Evolutionary conservation across 2,888 invertebrate species (phyloP).

Genomic region (Spilosoma lubricipeda): DNA sequence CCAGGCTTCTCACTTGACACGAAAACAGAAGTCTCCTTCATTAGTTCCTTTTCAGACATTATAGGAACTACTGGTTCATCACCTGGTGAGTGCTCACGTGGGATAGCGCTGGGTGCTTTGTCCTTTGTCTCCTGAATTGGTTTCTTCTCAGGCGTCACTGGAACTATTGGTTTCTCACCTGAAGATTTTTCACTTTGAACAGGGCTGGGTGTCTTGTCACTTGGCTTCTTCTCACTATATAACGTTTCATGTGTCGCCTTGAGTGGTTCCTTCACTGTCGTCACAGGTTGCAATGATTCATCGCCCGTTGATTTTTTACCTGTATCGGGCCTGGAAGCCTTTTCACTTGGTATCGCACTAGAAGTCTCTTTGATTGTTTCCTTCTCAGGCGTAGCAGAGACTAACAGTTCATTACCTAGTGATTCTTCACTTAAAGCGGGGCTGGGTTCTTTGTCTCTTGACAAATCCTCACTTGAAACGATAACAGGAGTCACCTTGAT

Average conservation of each 20-base stretch:
- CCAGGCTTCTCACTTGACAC: no score
- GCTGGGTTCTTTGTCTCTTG: conserved; percentile 8
- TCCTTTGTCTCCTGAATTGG: neutral
- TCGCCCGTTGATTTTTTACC: neutral
- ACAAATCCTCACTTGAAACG: neutral
- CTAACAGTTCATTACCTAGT: neutral
- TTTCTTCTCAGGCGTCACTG: neutral
- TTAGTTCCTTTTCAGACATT: no score
- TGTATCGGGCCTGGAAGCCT: conserved; percentile 13
- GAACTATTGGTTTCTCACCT: conserved; percentile 14
- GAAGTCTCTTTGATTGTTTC: no score
- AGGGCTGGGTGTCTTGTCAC: conserved; percentile 17
- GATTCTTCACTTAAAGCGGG: neutral
- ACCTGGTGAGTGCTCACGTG: neutral
- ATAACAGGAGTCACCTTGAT: conserved; percentile 20
- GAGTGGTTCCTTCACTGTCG: neutral
- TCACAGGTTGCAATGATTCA: neutral
- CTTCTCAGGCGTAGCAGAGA: neutral
- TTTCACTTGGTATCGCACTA: conserved; percentile 21
- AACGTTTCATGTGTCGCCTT: no score
- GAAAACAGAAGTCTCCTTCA: no score
- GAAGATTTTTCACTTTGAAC: neutral
- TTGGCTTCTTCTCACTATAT: neutral
- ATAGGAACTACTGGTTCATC: no score
- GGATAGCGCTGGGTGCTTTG: conserved; percentile 6